These are phyloP conservation scores for Athalia cordata DNA, from an alignment of 2,888 invertebrate species.

Conservation along the genomic window DNA sequence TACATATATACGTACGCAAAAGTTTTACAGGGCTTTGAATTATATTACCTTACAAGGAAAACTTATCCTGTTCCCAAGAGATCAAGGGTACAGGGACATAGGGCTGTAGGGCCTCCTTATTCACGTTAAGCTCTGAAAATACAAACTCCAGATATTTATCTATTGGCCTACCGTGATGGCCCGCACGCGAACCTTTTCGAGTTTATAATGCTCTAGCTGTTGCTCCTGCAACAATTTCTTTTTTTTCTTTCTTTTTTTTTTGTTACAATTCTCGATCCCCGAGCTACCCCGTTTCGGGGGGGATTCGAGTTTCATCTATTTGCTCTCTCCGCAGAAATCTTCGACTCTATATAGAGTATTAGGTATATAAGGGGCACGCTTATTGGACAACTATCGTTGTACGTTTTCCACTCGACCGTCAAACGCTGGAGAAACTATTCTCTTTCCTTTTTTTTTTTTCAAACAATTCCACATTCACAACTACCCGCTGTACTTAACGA, in stretches of 20 bases:
- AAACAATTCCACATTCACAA: constrained; percentile 26
- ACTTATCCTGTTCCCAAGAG: constrained; percentile 41
- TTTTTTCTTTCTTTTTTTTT: constrained; percentile 38
- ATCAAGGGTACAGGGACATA: constrained; percentile 9
- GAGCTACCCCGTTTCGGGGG: constrained; percentile 58
- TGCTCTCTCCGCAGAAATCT: background rate
- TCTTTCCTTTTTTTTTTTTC: background rate
- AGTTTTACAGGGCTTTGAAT: constrained; percentile 54
- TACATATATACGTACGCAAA: constrained; percentile 26
- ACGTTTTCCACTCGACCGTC: constrained; percentile 4
- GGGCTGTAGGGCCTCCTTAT: too few relatives aligned
- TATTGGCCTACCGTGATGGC: constrained; percentile 62
- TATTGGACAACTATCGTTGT: constrained; percentile 25
- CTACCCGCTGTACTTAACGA: background rate
- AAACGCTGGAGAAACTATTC: background rate
- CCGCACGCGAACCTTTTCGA: constrained; percentile 52
- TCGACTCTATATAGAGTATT: constrained; percentile 1
- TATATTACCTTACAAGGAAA: constrained; percentile 55
- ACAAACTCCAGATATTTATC: constrained; percentile 48
- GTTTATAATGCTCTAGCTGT: background rate
- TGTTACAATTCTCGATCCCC: constrained; percentile 27
- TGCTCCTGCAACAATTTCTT: too few relatives aligned
- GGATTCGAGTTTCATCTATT: background rate
- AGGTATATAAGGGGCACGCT: constrained; percentile 38
- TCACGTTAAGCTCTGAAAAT: constrained; percentile 52